Conservation (phyloP, 1,140 invertebrate genomes). For the Rhynchophorus ferrugineus region DNA sequence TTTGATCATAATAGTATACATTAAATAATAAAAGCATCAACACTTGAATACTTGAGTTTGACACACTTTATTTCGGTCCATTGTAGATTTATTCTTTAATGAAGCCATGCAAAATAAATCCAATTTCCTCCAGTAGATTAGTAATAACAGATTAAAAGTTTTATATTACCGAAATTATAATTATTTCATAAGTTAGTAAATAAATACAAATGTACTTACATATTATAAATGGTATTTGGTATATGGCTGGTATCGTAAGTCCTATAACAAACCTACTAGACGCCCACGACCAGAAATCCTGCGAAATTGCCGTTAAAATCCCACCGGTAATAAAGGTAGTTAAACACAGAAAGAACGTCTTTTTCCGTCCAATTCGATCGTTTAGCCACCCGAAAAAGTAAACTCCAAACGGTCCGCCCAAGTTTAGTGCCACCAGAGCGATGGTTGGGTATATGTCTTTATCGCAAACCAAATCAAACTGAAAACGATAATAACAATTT, state of each 20-base stretch:
- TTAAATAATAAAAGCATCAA: too few species aligned
- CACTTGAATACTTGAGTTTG: too few species aligned
- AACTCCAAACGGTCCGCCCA: constrained; percentile 77
- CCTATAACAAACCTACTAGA: constrained; percentile 70
- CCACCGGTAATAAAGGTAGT: constrained; percentile 69
- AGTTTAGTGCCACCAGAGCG: constrained; percentile 71
- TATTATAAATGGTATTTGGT: constrained; percentile 91
- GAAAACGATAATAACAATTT: constrained; percentile 37
- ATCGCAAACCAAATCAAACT: constrained; percentile 83
- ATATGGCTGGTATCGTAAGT: constrained; percentile 83
- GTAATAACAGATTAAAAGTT: too few species aligned
- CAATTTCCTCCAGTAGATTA: too few species aligned
- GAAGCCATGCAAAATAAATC: too few species aligned
- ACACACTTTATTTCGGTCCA: too few species aligned
- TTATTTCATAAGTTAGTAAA: too few species aligned
- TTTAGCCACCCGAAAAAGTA: constrained; percentile 77
- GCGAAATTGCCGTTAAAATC: constrained; percentile 63
- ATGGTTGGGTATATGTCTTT: constrained; percentile 77
- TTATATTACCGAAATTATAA: too few species aligned
- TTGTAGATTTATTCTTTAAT: too few species aligned
- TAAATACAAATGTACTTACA: constrained; percentile 61
- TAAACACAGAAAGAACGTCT: constrained; percentile 76
- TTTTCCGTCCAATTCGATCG: constrained; percentile 72
- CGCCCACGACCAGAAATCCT: constrained; percentile 76
- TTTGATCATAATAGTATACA: too few species aligned